phyloP scores from a whole-genome alignment of 2,797 vertebrate species.

The Jordanella pulchra region DNA sequence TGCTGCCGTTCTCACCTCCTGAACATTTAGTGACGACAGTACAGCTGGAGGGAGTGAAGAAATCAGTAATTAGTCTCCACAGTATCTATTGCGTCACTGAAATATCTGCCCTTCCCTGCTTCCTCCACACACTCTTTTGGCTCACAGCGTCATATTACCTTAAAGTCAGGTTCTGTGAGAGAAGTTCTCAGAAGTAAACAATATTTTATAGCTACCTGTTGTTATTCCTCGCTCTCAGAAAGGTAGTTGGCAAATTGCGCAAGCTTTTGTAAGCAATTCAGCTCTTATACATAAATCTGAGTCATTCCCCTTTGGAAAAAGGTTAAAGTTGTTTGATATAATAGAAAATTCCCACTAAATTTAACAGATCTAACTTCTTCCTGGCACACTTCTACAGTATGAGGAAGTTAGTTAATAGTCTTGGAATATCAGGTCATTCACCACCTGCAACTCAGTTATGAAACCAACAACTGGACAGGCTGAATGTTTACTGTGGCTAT shows the following conservation, averaged over 20 bases:
- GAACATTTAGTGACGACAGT: conserved; percentile 60
- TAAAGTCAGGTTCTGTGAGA: conserved; percentile 29
- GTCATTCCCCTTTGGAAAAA: neutral
- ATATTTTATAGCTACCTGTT: conserved; percentile 7
- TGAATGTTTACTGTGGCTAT: conserved; percentile 48
- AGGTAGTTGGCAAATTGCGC: conserved; percentile 13
- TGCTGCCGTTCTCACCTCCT: conserved; percentile 34
- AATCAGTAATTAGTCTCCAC: conserved; percentile 62
- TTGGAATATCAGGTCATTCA: conserved; percentile 43
- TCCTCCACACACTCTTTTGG: conserved; percentile 2
- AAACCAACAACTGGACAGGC: conserved; percentile 42
- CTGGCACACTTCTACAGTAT: conserved; percentile 22
- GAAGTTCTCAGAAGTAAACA: neutral
- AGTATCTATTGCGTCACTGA: conserved; percentile 51
- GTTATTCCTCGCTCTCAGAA: neutral
- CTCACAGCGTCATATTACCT: conserved; percentile 1
- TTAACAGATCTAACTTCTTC: conserved; percentile 20
- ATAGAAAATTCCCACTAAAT: conserved; percentile 3
- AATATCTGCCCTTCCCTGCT: conserved; percentile 30
- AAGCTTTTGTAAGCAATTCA: conserved; percentile 18
- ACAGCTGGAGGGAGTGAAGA: conserved; percentile 67
- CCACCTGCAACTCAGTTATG: conserved; percentile 54
- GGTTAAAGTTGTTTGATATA: neutral
- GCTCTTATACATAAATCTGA: neutral
- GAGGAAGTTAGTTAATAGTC: conserved; percentile 59